Conservation (phyloP, 2,888 invertebrate genomes). For the Cataglyphis livida region DNA sequence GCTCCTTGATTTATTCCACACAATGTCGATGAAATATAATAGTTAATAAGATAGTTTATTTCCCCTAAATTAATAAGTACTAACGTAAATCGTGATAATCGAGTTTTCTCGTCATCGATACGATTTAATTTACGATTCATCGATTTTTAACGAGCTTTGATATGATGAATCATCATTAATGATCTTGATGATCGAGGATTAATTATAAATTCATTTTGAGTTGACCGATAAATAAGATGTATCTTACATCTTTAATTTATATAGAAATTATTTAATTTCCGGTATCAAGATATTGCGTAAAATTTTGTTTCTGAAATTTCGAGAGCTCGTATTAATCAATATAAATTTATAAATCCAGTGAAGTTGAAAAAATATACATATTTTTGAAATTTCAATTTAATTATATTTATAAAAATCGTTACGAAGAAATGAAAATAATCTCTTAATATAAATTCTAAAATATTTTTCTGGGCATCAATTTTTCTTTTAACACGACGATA, state of each 20-base stretch:
- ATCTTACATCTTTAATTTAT: not conserved
- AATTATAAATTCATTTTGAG: not conserved
- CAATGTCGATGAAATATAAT: slow-evolving; percentile 1
- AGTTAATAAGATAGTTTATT: not conserved
- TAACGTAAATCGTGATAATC: slow-evolving; percentile 12
- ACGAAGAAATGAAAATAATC: not conserved
- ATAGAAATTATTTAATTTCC: not conserved
- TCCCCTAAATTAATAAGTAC: not conserved
- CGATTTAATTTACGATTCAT: slow-evolving; percentile 9
- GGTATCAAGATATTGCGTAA: not conserved
- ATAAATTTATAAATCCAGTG: not conserved
- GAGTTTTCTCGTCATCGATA: slow-evolving; percentile 15
- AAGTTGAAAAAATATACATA: not conserved
- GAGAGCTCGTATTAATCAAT: not conserved
- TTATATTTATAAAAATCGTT: not conserved
- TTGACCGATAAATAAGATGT: slow-evolving; percentile 34
- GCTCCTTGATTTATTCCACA: slow-evolving; percentile 38
- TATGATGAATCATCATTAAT: not conserved
- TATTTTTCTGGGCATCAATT: not conserved
- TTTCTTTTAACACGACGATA: not conserved
- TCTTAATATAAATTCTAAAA: not conserved
- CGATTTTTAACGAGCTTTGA: slow-evolving; percentile 9
- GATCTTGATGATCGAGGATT: slow-evolving; percentile 1
- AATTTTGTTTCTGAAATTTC: not conserved
- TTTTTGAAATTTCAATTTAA: not conserved